A percentile compares a stretch with the other conserved stretches of the same genome.
Conservation (phyloP, 2,888 invertebrate genomes). For the Strigamia transsilvanica region DNA sequence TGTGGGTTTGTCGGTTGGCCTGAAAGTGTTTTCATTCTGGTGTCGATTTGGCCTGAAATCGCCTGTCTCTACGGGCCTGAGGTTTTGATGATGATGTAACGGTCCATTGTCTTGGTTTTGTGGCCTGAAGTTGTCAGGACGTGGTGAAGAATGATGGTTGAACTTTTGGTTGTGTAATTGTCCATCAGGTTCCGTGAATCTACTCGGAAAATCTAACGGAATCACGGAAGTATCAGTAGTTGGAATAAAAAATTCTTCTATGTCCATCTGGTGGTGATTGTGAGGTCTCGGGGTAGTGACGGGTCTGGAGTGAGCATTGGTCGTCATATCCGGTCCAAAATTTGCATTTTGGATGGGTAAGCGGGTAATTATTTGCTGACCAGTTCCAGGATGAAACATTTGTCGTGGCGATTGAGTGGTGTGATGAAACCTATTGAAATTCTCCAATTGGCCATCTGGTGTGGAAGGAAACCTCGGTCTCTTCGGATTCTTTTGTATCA, state of each 20-base stretch:
- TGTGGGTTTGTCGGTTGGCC: background rate
- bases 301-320: background rate
- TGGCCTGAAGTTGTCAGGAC: background rate
- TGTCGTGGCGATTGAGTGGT: background rate
- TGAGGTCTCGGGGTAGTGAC: background rate
- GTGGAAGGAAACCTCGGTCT: background rate
- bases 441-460: background rate
- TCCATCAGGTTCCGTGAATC: background rate
- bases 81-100: background rate
- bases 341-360: background rate
- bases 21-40: background rate
- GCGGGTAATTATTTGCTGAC: background rate
- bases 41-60: background rate
- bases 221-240: background rate
- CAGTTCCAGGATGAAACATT: background rate
- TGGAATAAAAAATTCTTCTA: background rate
- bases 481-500: constrained; percentile 2
- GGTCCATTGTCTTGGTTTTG: background rate
- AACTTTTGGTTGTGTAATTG: background rate
- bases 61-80: background rate
- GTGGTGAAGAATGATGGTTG: background rate
- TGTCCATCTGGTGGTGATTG: background rate
- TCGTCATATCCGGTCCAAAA: background rate
- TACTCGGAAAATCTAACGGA: background rate
- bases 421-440: background rate